Evolutionary conservation across 2,888 invertebrate species (phyloP), one percentile per base, ranked within the genome.

Genomic region (Steromphala cineraria): DNA sequence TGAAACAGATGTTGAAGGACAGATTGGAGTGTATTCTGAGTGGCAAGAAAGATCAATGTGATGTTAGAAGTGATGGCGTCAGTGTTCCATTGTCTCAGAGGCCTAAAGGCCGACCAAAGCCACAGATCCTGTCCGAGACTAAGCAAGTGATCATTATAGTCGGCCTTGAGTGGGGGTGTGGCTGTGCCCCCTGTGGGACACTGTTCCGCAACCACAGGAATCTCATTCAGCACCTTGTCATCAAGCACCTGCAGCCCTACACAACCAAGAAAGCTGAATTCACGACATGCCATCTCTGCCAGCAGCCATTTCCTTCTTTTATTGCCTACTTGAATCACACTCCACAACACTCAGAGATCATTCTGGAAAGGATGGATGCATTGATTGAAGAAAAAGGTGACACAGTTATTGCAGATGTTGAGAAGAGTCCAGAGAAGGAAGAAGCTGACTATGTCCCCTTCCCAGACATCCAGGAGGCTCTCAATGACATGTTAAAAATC

Each of bases 301-400:
- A 85, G 79, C 80, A 80, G 36, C 55, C 46, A 2, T 86, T 84
- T 55, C 75, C 81, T 36, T 76, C 80, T 24, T 86, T 80, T 75
- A 80, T 80, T 53, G 78, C 75, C 15, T 86, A 81, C 78, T 80
- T 86, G 78, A 78, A 83, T 13, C 86, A 86, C 80, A 81, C 83
- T 53, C 83, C 80, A 7, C 78, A 81, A 67, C 86, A 86, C 76
- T 71, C 84, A 10, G 67, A 56, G 19, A 77, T 81, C 53, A 82
- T 85, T 19, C 67, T 82, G 15, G 78, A 84, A 21, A 85, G 81
- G 56, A 83, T 84, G 75, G 67, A 82, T 31, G 78, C 71, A 15
- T 67, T 81, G 71, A 80, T 52, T 55, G 56, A 52, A 17, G 31
- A 24, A 4, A 74, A 75, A 13, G 55, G 28, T 8, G 53, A 75